A percentile compares a stretch with the other conserved stretches of the same genome.
Conservation (phyloP, 2,797 vertebrate species). For the Hippoglossus hippoglossus region DNA sequence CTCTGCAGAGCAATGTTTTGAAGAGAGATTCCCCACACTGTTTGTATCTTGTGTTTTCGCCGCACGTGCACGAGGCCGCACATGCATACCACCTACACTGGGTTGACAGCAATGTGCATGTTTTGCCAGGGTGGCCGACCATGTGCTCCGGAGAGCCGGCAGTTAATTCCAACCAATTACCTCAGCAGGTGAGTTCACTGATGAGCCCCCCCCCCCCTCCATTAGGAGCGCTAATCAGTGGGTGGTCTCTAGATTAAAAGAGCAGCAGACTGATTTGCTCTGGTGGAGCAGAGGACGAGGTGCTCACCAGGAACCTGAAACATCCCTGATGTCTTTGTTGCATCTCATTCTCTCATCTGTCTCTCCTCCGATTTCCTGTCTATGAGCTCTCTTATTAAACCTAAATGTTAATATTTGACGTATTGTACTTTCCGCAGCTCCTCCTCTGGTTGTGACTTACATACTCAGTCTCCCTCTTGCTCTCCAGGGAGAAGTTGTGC, state of each 20-base stretch:
- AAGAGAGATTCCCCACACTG: conserved; percentile 21
- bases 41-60: conserved; percentile 47
- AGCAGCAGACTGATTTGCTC: not conserved
- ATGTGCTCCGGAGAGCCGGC: not conserved
- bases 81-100: conserved; percentile 46
- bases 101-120: conserved; percentile 19
- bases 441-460: conserved; percentile 83
- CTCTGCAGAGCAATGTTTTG: conserved; percentile 36
- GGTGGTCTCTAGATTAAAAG: not conserved
- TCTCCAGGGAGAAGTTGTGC: conserved; percentile 93
- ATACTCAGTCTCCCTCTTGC: conserved; percentile 92
- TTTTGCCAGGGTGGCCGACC: conserved; percentile 4
- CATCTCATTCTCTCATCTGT: no score
- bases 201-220: not conserved
- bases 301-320: no score
- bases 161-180: conserved; percentile 2
- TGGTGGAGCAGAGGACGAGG: not conserved
- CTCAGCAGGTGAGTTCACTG: conserved; percentile 1
- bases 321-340: not conserved
- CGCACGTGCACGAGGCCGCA: conserved; percentile 28
- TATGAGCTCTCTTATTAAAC: no score
- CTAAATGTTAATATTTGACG: no score
- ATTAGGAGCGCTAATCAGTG: not conserved
- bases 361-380: no score
- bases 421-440: not conserved